Base-by-base conservation (phyloP, 92 coral and sea anemone genomes). In the Metridium senile region DNA sequence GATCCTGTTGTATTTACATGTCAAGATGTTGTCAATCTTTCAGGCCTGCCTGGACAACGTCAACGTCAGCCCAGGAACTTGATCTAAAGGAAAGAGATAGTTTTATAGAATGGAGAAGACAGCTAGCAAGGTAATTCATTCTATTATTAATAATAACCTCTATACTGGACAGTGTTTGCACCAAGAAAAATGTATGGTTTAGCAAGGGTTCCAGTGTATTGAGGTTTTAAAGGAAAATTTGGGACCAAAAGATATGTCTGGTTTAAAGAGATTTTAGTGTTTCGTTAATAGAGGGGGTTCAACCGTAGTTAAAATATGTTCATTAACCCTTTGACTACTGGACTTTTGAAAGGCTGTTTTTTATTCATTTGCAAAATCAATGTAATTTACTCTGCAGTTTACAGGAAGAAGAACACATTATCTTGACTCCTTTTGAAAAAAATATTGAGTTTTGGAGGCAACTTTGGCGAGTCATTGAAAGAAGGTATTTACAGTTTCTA, bases 391-490 rank as follows among this genome's bases (percentile, higher is more conserved):
- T 30, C 29, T 30, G 70, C 61, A 94, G 99, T 65, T 75, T 95
- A 39, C 99, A 95, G 71, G 97, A 91, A 26, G 85, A 92, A 74
- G 99, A 95, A 0, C 95, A 95, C 82, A 82, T 95, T 8, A 74
- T 95, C 69, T 78, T 95, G 10, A 95, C 99, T 17, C 99, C 99
- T 45, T 95, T 95, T 89, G 99, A 95, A 70, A 91, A 89, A 62
- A 95, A 95, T 68, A 89, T 95, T 74, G 97, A 89, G 70, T 95
- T 95, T 61, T 95, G 99, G 99, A 92, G 99, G 64, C 99, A 95
- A 66, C 47, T 95, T 57, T 95, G 99, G 99, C 82, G 99, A 77
- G 99, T 92, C 28, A 92, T 95, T 46, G 99, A 95, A 85, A 81
- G 97, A 78, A 95, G 99, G 99, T 93, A 56, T 6, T 21, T 4